Base-by-base conservation (phyloP, 2,888 invertebrate species). In the Cartodere bifasciata region DNA sequence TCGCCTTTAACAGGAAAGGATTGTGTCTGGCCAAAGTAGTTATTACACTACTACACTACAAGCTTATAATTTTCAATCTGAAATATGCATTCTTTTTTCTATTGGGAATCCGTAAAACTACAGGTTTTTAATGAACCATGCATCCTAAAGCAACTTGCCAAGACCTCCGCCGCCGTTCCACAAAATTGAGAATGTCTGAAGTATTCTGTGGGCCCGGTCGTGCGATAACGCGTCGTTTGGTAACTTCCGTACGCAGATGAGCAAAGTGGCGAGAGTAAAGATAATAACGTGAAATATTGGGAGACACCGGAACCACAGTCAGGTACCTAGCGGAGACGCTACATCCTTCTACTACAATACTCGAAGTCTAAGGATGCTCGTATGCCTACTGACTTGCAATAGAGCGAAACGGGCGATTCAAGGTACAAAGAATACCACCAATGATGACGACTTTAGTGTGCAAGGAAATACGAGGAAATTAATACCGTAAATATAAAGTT, bases 401-500 rank as follows among this genome's bases (percentile, higher is more conserved):
- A 20, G 20, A 20, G 20, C 6, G n/a, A n/a, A 7, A n/a, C n/a
- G 20, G 26, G 20, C 20, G 20, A 6, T 20, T 20, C 20, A 6
- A 20, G 20, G n/a, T 20, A 20, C 20, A 20, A 20, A 20, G 20
- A 20, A 20, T 20, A 25, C 24, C 31, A 14, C 25, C 39, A 28
- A 37, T 37, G 42, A 40, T 38, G 42, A 36, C 37, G 46, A 41
- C 42, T 40, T 39, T 38, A 39, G 34, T 40, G 39, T 36, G 38
- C 38, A 39, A 47, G 48, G 51, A 51, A 54, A 51, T 48, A 46
- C 47, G 47, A 52, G 55, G 53, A 57, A 57, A 56, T 56, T 56
- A 57, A 57, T 55, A 55, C 55, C 58, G 55, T 58, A 60, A 60
- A 60, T 57, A 58, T 58, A 58, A 59, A 59, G 56, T 59, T 58